Percentiles rank a stretch among this genome's conserved stretches.
Conservation (phyloP, 2,797 vertebrate species). For the Hyperoplus immaculatus region DNA sequence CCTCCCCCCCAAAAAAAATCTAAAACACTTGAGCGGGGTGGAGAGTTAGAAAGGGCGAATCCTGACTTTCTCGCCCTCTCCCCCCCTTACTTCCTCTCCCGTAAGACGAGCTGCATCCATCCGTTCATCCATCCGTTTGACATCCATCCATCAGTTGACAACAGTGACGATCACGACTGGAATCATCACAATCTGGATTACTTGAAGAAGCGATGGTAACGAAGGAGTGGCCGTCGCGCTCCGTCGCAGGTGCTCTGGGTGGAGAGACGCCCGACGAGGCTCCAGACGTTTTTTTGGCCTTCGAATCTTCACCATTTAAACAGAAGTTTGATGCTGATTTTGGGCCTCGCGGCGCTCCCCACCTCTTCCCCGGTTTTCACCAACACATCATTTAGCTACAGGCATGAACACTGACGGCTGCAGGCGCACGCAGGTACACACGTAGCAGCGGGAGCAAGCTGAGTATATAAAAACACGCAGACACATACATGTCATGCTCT, state of each 20-base stretch:
- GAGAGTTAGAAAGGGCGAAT: constrained; percentile 38
- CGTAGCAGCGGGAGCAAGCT: constrained; percentile 52
- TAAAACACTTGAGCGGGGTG: not conserved
- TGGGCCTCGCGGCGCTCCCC: constrained; percentile 4
- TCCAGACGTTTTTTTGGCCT: constrained; percentile 19
- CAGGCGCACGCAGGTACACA: constrained; percentile 51
- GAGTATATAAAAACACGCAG: constrained; percentile 18
- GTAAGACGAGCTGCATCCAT: constrained; percentile 65
- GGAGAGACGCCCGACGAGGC: constrained; percentile 29
- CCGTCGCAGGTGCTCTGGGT: constrained; percentile 58
- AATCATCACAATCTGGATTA: constrained; percentile 80
- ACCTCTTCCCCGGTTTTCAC: constrained; percentile 23
- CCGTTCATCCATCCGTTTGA: constrained; percentile 60
- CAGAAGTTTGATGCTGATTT: not conserved
- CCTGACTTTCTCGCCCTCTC: constrained; percentile 19
- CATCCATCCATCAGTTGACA: constrained; percentile 62
- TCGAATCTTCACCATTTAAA: not conserved
- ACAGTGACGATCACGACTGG: constrained; percentile 70
- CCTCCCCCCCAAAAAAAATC: not conserved
- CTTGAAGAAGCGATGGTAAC: constrained; percentile 79
- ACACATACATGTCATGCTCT: constrained; percentile 30
- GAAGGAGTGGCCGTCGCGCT: constrained; percentile 40
- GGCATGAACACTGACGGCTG: constrained; percentile 37
- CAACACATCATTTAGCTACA: constrained; percentile 20
- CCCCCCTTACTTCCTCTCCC: constrained; percentile 2